Conservation (phyloP, 2,113 vertebrate species). For the Pardalotus punctatus region DNA sequence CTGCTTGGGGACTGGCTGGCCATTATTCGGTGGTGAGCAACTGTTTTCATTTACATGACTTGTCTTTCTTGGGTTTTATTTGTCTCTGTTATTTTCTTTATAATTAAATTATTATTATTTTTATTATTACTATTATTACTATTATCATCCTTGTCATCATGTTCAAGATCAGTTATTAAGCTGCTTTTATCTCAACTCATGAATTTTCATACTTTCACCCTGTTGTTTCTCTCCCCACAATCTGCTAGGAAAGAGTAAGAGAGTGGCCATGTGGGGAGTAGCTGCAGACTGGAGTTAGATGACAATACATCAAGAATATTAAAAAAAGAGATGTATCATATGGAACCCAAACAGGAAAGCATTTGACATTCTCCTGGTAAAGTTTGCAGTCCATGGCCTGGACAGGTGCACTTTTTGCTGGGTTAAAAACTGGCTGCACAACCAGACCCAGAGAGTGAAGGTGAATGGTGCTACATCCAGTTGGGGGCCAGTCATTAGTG, state of each 20-base stretch:
- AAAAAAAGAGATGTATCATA: neutral
- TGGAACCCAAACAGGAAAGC: neutral
- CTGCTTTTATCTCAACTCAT: neutral
- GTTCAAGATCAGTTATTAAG: neutral
- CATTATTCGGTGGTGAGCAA: neutral
- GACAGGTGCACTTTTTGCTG: neutral
- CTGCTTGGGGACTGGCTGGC: neutral
- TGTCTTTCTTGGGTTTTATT: neutral
- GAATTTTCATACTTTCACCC: neutral
- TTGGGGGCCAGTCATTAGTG: rapidly evolving
- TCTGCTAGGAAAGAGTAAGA: rapidly evolving
- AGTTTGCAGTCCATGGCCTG: rapidly evolving
- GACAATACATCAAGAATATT: neutral
- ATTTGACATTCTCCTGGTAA: neutral
- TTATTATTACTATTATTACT: neutral
- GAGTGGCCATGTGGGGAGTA: rapidly evolving
- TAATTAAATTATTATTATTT: neutral
- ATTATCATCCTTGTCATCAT: neutral
- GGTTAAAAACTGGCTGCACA: rapidly evolving
- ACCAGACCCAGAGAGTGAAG: neutral
- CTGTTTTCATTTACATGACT: rapidly evolving
- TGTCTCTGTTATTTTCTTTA: neutral
- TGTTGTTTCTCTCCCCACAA: neutral
- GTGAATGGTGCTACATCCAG: neutral
- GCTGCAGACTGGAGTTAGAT: rapidly evolving